Evolutionary conservation across 2,888 invertebrate genomes (phyloP).

Genomic region (Drosophila kuntzei): DNA sequence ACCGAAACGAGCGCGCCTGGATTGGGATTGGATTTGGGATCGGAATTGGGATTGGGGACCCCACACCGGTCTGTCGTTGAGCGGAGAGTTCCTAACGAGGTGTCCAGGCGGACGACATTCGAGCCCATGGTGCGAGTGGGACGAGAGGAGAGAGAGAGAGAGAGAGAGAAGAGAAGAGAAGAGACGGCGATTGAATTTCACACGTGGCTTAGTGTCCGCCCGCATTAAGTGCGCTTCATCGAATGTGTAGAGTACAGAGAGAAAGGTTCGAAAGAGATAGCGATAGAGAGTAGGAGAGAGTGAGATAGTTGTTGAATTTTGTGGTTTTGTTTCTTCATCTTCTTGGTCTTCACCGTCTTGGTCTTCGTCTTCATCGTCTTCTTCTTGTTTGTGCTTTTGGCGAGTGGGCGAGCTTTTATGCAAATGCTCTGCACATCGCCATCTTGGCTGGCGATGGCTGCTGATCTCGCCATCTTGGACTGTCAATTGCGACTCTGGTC

Average conservation of each 20-base stretch:
- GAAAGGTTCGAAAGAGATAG: constrained; percentile 9
- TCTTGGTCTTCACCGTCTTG: no score
- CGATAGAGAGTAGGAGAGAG: constrained; percentile 17
- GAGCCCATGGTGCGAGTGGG: constrained; percentile 58
- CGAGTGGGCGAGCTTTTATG: constrained; percentile 71
- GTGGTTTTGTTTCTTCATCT: neutral
- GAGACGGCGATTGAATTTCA: constrained; percentile 80
- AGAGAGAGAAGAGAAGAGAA: constrained; percentile 11
- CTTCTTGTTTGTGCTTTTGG: constrained; percentile 19
- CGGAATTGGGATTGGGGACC: constrained; percentile 44
- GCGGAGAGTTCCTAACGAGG: constrained; percentile 66
- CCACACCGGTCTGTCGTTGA: constrained; percentile 47
- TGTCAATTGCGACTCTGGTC: constrained; percentile 55
- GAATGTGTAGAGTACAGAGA: constrained; percentile 36
- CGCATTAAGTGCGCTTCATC: constrained; percentile 81
- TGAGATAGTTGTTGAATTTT: constrained; percentile 5
- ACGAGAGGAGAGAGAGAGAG: constrained; percentile 5
- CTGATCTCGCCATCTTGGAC: constrained; percentile 75
- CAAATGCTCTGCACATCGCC: constrained; percentile 68
- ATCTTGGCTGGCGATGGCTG: constrained; percentile 72
- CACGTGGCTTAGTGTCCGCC: constrained; percentile 83
- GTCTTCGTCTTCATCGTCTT: no score
- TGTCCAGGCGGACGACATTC: constrained; percentile 76
- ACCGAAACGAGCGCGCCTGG: constrained; percentile 62
- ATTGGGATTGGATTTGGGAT: constrained; percentile 3